A percentile compares a stretch with the other conserved stretches of the same genome.
phyloP scores from a whole-genome alignment of 2,797 vertebrate species.

The Arctocebus calabarensis region DNA sequence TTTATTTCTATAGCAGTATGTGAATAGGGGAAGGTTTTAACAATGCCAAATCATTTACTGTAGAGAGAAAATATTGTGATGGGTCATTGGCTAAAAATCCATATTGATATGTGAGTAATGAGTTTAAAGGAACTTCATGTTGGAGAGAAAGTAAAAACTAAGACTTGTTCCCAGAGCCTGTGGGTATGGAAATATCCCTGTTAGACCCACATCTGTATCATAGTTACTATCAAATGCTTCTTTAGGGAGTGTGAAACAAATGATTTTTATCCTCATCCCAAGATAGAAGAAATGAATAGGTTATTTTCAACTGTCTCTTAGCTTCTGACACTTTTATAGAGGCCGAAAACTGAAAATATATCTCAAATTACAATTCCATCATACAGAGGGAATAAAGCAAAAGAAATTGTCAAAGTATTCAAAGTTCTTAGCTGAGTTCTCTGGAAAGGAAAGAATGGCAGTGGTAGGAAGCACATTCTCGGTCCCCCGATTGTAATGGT shows the following conservation, averaged over 20 bases:
- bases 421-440: background rate
- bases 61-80: background rate
- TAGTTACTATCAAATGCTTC: background rate
- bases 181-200: background rate
- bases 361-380: background rate
- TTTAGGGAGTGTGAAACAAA: background rate
- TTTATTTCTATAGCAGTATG: background rate
- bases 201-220: background rate
- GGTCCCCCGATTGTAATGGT: background rate
- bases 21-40: background rate
- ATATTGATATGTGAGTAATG: background rate
- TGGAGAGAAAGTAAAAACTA: background rate
- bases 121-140: background rate
- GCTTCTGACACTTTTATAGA: background rate
- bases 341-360: background rate
- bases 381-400: background rate
- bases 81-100: background rate
- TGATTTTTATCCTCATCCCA: slow-evolving; percentile 15
- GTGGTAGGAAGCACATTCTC: background rate
- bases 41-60: background rate
- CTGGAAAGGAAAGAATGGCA: background rate
- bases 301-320: background rate
- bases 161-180: background rate
- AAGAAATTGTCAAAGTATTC: background rate
- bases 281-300: background rate